Evolutionary conservation across 2,888 invertebrate genomes (phyloP).

Genomic region (Allygus modestus): DNA sequence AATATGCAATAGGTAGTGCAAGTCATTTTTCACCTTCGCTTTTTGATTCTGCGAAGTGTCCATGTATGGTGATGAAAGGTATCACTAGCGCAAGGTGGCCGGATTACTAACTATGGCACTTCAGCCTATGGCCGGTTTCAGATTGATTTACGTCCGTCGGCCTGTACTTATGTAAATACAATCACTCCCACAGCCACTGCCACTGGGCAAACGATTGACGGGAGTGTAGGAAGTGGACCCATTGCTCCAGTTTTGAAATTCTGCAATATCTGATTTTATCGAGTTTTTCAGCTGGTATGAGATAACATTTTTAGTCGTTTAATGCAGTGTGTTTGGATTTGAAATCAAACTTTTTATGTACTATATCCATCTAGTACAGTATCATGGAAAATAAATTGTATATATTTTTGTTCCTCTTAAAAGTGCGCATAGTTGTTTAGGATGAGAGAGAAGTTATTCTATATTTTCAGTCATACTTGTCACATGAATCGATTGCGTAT

Average conservation of each 20-base stretch:
- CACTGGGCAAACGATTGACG: background rate
- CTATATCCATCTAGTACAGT: too few relatives aligned
- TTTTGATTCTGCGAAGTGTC: background rate
- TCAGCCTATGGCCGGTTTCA: background rate
- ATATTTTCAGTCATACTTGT: too few relatives aligned
- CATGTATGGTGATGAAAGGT: background rate
- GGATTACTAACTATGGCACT: background rate
- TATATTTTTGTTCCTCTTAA: too few relatives aligned
- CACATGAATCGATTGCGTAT: too few relatives aligned
- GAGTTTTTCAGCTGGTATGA: background rate
- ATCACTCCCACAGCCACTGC: background rate
- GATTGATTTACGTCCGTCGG: constrained; percentile 6
- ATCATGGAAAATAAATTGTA: too few relatives aligned
- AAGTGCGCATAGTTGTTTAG: too few relatives aligned
- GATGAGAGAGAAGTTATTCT: too few relatives aligned
- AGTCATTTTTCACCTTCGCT: background rate
- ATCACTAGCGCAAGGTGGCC: background rate
- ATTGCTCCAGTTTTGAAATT: constrained; percentile 6
- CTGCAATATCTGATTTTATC: background rate
- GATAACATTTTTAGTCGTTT: background rate
- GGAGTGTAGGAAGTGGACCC: background rate
- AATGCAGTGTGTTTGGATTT: too few relatives aligned
- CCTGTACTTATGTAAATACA: constrained; percentile 18
- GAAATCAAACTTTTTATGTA: too few relatives aligned
- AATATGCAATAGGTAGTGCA: background rate